A percentile compares a stretch with the other conserved stretches of the same genome.
phyloP scores from a whole-genome alignment of 2,797 vertebrate genomes.

The Aplochiton taeniatus region DNA sequence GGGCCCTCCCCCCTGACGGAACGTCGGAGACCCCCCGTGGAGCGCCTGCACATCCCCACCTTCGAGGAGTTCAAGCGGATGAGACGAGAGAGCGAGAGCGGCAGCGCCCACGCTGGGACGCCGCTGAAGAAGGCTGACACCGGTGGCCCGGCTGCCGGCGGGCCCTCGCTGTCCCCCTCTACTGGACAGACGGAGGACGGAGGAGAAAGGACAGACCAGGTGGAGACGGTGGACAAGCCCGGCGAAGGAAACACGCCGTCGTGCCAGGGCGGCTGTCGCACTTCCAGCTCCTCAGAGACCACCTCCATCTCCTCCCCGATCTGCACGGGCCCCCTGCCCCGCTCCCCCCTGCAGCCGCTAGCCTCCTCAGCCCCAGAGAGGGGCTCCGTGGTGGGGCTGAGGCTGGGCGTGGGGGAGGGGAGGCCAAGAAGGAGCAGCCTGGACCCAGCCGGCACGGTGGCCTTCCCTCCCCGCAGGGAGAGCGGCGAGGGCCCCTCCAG shows the following conservation, averaged over 20 bases:
- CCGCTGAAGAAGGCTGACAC: too few species aligned
- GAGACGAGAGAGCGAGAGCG: constrained; percentile 72
- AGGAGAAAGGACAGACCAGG: constrained; percentile 22
- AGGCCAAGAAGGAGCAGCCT: constrained; percentile 58
- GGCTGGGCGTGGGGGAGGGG: constrained; percentile 21
- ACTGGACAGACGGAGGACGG: background rate
- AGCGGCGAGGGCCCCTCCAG: constrained; percentile 79
- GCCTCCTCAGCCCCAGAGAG: constrained; percentile 44
- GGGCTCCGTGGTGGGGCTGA: background rate
- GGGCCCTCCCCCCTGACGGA: constrained; percentile 45
- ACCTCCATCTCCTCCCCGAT: constrained; percentile 67
- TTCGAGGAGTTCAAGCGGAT: constrained; percentile 91
- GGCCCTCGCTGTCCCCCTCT: too few species aligned
- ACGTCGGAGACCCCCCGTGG: constrained; percentile 63
- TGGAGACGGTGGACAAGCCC: background rate
- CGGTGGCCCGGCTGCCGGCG: background rate
- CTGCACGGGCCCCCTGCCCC: constrained; percentile 82
- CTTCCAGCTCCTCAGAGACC: too few species aligned
- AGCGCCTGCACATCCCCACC: constrained; percentile 82
- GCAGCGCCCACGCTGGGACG: too few species aligned
- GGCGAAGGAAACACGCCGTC: too few species aligned
- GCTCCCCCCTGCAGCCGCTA: constrained; percentile 76
- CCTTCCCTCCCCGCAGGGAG: constrained; percentile 67
- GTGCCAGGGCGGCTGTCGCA: background rate
- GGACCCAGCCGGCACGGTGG: constrained; percentile 62